Evolutionary conservation across 2,113 vertebrate species (phyloP).

Genomic region (Synchiropus splendidus): DNA sequence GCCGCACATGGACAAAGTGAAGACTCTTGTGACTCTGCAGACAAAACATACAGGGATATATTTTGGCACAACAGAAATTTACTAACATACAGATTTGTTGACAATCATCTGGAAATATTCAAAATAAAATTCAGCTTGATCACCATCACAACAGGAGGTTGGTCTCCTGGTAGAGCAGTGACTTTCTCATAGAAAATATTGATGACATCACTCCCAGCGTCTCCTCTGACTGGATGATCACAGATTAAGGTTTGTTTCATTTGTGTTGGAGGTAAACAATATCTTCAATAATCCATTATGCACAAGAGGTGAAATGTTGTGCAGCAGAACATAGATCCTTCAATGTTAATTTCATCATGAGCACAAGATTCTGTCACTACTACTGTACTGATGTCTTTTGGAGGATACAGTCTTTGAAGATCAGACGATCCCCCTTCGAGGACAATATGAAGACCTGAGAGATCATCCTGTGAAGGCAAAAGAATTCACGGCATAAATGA

Average conservation of each 20-base stretch:
- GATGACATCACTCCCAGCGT: slow-evolving; percentile 59
- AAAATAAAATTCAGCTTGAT: no score
- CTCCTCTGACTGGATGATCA: slow-evolving; percentile 66
- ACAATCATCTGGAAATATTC: no score
- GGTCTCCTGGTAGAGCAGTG: slow-evolving; percentile 70
- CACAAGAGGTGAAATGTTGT: no score
- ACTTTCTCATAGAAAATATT: slow-evolving; percentile 75
- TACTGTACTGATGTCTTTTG: no score
- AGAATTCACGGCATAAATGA: neutral
- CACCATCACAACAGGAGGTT: slow-evolving; percentile 84
- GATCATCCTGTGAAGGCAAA: slow-evolving; percentile 62
- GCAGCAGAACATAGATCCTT: no score
- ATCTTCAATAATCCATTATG: no score
- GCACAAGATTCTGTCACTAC: no score
- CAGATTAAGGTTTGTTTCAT: no score
- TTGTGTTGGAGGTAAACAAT: no score
- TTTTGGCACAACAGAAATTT: no score
- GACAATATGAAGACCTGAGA: slow-evolving; percentile 83
- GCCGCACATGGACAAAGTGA: slow-evolving; percentile 76
- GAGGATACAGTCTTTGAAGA: slow-evolving; percentile 87
- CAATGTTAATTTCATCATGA: no score
- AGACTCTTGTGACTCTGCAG: slow-evolving; percentile 63
- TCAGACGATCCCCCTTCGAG: slow-evolving; percentile 78
- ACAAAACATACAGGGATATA: neutral
- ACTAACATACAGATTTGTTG: no score